These are phyloP conservation scores for Eupelmus urozonus DNA, from an alignment of 2,888 invertebrate species.

Conservation along the genomic window DNA sequence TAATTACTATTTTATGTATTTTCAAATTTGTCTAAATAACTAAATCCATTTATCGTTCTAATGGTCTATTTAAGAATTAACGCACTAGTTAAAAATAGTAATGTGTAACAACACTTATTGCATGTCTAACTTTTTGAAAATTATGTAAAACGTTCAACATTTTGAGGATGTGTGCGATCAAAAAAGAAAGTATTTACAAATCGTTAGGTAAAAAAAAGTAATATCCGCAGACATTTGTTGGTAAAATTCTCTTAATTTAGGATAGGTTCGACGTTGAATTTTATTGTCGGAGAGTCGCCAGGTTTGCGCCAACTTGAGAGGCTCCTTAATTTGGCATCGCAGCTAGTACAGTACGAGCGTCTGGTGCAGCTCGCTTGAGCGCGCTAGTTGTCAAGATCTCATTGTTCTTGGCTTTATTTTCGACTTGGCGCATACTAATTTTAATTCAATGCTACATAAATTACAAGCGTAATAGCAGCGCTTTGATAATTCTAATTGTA, in stretches of 20 bases:
- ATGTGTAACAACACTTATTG: too few relatives aligned
- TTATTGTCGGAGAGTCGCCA: slow-evolving; percentile 30
- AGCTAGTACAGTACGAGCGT: neutral
- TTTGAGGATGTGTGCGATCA: too few relatives aligned
- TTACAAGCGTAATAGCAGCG: slow-evolving; percentile 1
- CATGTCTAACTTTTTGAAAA: too few relatives aligned
- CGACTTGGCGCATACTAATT: slow-evolving; percentile 23
- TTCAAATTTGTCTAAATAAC: too few relatives aligned
- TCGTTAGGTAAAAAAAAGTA: too few relatives aligned
- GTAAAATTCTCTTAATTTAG: slow-evolving; percentile 1
- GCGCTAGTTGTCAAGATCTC: slow-evolving; percentile 2
- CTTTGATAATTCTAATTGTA: neutral
- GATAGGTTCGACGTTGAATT: neutral
- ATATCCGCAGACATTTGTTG: too few relatives aligned
- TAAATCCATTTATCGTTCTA: too few relatives aligned
- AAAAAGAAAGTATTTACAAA: too few relatives aligned
- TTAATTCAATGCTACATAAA: slow-evolving; percentile 43
- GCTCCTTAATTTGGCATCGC: slow-evolving; percentile 17
- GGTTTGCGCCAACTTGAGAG: neutral
- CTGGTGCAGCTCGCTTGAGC: neutral
- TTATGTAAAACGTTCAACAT: too few relatives aligned
- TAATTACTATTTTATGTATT: too few relatives aligned
- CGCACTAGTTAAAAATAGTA: too few relatives aligned
- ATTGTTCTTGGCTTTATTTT: slow-evolving; percentile 36
- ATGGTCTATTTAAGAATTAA: too few relatives aligned